Base-by-base conservation (phyloP, 2,113 vertebrate genomes). In the Periophthalmus modestus region DNA sequence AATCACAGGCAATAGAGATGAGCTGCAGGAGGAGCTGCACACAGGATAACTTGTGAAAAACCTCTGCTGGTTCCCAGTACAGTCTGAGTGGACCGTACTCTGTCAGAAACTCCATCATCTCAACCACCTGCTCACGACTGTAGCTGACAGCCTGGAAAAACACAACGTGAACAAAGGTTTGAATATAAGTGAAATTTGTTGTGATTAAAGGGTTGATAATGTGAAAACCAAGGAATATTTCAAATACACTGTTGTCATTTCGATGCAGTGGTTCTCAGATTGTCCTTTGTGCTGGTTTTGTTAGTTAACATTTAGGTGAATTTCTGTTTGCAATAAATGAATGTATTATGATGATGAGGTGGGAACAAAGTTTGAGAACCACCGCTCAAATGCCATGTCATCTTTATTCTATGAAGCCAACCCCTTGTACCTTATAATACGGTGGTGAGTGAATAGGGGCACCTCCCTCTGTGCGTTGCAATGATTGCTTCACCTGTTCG, bases 51-150 rank as follows among this genome's bases (percentile, higher is more conserved):
- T 98, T 98, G 84, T 98, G 96, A 85, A 99, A 99, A 79, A 98
- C 95, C 88, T 99, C 97, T 5, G 97, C 98, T 70, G 98, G 97
- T 82, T 99, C 98, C 98, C 98, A 99, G 80, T 96, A 99, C 0
- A 99, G 92, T 74, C 97, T 94, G 0, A 94, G 95, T 5, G 97
- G 97, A 7, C 96, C 96, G 13, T 96, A 97, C 81, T 98, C 97
- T 28, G 99, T 97, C 39, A 99, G 93, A 85, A 98, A 99, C 86
- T 99, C 98, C 96, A 99, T 97, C 98, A 99, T 99, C 83, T 99
- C 98, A 74, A 99, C 96, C 84, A 99, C 97, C 91, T 99, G 97
- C 71, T 99, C 97, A 3, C 96, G 96, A 71, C 94, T 98, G 70
- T 98, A 99, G 0, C 96, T 96, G 78, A 96, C 97, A 0, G 97